Conservation (phyloP, 1,140 invertebrate species). For the Amphibalanus amphitrite region DNA sequence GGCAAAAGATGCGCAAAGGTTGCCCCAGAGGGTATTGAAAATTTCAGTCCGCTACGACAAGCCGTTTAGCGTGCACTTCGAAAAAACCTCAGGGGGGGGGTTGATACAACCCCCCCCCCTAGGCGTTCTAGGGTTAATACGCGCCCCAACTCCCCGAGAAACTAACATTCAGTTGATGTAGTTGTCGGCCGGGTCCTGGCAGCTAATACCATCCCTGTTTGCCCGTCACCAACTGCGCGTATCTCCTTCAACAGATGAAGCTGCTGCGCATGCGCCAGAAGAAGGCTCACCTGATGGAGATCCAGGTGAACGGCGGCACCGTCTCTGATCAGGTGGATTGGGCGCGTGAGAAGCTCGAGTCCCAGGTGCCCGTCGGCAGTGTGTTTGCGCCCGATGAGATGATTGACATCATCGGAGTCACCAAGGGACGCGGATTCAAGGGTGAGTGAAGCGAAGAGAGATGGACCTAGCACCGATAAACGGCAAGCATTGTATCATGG, state of each 20-base stretch:
- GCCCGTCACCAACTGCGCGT: constrained; percentile 14
- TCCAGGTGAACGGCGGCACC: constrained; percentile 95
- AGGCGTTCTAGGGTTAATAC: too few relatives aligned
- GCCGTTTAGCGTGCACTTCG: too few relatives aligned
- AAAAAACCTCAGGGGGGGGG: too few relatives aligned
- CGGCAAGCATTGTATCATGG: too few relatives aligned
- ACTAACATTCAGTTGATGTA: too few relatives aligned
- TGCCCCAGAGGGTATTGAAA: too few relatives aligned
- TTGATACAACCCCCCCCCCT: too few relatives aligned
- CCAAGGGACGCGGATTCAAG: constrained; percentile 98
- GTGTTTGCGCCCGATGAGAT: constrained; percentile 96
- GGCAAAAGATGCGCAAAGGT: too few relatives aligned
- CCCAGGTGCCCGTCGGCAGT: constrained; percentile 66
- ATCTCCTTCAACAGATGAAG: constrained; percentile 55
- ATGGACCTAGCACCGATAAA: constrained; percentile 1
- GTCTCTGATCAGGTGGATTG: constrained; percentile 92
- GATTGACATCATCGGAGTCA: constrained; percentile 98
- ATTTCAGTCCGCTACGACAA: too few relatives aligned
- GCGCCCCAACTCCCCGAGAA: too few relatives aligned
- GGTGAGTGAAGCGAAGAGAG: constrained; percentile 43
- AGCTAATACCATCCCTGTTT: neutral
- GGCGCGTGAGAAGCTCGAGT: constrained; percentile 90
- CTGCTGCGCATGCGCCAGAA: constrained; percentile 93
- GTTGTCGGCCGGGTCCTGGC: too few relatives aligned
- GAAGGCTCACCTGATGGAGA: constrained; percentile 99